Evolutionary conservation across 1,140 invertebrate genomes (phyloP).

Genomic region (Drosophila aff.): DNA sequence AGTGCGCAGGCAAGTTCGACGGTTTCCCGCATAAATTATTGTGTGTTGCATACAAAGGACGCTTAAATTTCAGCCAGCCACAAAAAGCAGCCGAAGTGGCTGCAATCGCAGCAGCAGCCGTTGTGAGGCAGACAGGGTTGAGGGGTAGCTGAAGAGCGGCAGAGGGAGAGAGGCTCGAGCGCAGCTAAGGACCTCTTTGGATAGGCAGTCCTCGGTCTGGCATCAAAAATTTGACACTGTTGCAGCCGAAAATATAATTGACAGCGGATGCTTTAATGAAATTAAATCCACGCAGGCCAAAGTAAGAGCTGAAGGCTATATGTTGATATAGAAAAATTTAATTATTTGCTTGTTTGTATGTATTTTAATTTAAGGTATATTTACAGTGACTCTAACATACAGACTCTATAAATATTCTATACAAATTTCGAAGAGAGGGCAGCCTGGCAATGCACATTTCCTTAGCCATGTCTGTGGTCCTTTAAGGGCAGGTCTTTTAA

Average conservation of each 20-base stretch:
- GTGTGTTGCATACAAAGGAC: slow-evolving; percentile 74
- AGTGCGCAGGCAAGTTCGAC: slow-evolving; percentile 43
- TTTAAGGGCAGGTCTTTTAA: slow-evolving; percentile 18
- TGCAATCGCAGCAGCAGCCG: slow-evolving; percentile 35
- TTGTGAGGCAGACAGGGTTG: neutral
- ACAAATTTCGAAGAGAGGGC: neutral
- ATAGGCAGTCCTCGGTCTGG: slow-evolving; percentile 42
- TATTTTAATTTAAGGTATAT: neutral
- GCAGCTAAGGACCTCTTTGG: slow-evolving; percentile 30
- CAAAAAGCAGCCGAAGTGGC: slow-evolving; percentile 57
- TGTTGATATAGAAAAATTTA: neutral
- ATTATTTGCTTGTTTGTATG: neutral
- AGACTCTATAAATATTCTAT: neutral
- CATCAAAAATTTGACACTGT: slow-evolving; percentile 18
- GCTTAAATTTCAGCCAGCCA: slow-evolving; percentile 65
- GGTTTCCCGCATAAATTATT: slow-evolving; percentile 75
- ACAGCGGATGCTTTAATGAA: slow-evolving; percentile 20
- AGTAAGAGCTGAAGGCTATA: neutral
- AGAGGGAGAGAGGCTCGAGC: slow-evolving; percentile 12
- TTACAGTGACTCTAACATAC: neutral
- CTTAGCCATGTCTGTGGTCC: neutral
- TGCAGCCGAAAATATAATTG: slow-evolving; percentile 20
- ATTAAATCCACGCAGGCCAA: slow-evolving; percentile 4
- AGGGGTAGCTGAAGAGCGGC: slow-evolving; percentile 5
- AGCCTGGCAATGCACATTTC: neutral